Evolutionary conservation across 2,888 invertebrate genomes (phyloP), one percentile per base, ranked within the genome.

Genomic region (Tipula vernalis): DNA sequence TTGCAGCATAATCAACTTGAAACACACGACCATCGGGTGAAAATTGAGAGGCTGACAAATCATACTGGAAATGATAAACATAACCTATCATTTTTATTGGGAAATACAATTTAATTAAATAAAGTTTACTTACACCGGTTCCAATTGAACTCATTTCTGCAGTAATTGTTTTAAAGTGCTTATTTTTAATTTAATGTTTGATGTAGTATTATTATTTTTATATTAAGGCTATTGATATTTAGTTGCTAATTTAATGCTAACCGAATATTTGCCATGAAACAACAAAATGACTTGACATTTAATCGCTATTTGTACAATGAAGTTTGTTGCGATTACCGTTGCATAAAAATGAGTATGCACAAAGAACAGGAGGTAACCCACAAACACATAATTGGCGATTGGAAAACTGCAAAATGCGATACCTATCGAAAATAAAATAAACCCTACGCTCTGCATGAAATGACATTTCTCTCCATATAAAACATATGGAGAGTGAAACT

Each of bases 41-140:
- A 92, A 99, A 99, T 93, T 99, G 99, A 83, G 99, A 98, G n/a
- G 99, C 99, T 87, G 99, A 99, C 89, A 99, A 94, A 94, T 99
- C 99, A 91, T 99, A 99, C 98, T 98, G 92, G 87, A 94, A 93
- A 88, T 36, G 28, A 84, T 42, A 42, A 41, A 36, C 36, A 47
- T 86, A 85, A 87, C 41, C 57, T 41, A 47, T 42, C n/a, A 39
- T 18, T 41, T 44, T 57, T 39, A 83, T 28, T 86, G 87, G 86
- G 39, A 8, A n/a, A 28, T 36, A 18, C 88, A 86, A 89, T 89
- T 90, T 86, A 83, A 4, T 85, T 57, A 85, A 85, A 47, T 36
- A 86, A 83, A 87, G 12, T 86, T 86, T 91, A 95, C 95, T 95
- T 94, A 97, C 97, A 89, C 98, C 98, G 88, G 98, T 98, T 89